phyloP scores from a whole-genome alignment of 1,140 invertebrate genomes.

The Gonatopus flavifemur region DNA sequence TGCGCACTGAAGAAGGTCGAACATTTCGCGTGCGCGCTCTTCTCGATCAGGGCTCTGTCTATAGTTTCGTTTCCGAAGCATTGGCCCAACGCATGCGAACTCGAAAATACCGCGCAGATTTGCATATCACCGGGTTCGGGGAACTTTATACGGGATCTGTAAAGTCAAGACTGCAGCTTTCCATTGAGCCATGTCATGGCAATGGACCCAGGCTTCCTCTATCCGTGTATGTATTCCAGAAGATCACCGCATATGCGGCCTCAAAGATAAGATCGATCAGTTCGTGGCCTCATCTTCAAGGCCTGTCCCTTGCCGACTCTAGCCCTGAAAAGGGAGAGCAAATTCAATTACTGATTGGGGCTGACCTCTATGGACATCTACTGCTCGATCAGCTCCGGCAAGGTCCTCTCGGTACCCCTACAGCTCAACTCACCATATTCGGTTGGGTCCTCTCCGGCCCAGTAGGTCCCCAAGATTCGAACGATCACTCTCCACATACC shows the following conservation, averaged over 20 bases:
- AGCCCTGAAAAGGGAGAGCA: conserved; percentile 1
- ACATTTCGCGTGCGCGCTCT: not conserved
- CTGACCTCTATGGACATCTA: conserved; percentile 5
- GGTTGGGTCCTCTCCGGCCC: conserved; percentile 11
- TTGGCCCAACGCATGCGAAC: conserved; percentile 5
- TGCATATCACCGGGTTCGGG: conserved; percentile 4
- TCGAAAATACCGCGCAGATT: not conserved
- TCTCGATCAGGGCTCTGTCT: conserved; percentile 7
- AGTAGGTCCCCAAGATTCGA: not conserved
- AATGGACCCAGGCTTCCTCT: not conserved
- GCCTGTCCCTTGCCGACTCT: conserved; percentile 12
- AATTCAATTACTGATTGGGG: conserved; percentile 12
- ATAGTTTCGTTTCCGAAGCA: not conserved
- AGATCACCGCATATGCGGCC: conserved; percentile 8
- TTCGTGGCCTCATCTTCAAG: conserved; percentile 11
- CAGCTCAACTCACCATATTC: conserved; percentile 7
- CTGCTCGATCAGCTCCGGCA: conserved; percentile 7
- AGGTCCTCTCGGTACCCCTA: not conserved
- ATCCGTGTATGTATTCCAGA: conserved; percentile 4
- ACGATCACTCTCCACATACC: not conserved
- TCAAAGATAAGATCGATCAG: not conserved
- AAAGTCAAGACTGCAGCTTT: conserved; percentile 2
- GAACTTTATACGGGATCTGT: not conserved
- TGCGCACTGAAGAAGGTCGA: not conserved
- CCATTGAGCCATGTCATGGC: conserved; percentile 4